phyloP scores from a whole-genome alignment of 53 echinoderm and acorn worm species.

The Echinarachnius parma region DNA sequence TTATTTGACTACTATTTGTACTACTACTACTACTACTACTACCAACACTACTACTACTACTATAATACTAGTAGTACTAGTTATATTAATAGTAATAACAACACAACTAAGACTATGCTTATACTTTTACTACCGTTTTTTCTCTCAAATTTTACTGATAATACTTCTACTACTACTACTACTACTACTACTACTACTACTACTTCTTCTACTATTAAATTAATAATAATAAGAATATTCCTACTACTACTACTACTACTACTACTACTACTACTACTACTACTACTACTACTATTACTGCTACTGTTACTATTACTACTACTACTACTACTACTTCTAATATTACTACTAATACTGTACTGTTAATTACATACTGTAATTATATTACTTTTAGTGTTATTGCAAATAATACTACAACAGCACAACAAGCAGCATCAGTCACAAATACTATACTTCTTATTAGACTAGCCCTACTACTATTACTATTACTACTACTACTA shows the following conservation, averaged over 20 bases:
- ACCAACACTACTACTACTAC: slow-evolving; percentile 9
- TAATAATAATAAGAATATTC: background rate
- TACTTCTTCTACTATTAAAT: background rate
- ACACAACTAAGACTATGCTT: too few relatives aligned
- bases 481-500: background rate
- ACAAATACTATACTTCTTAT: too few relatives aligned
- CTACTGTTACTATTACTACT: background rate
- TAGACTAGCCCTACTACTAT: background rate
- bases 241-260: background rate
- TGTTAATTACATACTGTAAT: background rate
- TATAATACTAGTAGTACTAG: background rate
- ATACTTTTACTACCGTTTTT: too few relatives aligned
- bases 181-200: background rate
- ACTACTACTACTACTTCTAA: background rate
- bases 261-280: background rate
- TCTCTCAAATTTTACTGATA: too few relatives aligned
- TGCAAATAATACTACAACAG: background rate
- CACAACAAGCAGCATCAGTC: too few relatives aligned
- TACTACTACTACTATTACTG: background rate
- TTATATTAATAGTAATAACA: background rate
- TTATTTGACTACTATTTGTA: slow-evolving; percentile 1
- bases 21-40: slow-evolving; percentile 16
- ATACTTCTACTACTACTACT: background rate
- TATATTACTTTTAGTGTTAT: background rate
- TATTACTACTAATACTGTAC: background rate